Evolutionary conservation across 2,113 vertebrate genomes (phyloP), one percentile per base, ranked within the genome.

Genomic region (Columba livia): DNA sequence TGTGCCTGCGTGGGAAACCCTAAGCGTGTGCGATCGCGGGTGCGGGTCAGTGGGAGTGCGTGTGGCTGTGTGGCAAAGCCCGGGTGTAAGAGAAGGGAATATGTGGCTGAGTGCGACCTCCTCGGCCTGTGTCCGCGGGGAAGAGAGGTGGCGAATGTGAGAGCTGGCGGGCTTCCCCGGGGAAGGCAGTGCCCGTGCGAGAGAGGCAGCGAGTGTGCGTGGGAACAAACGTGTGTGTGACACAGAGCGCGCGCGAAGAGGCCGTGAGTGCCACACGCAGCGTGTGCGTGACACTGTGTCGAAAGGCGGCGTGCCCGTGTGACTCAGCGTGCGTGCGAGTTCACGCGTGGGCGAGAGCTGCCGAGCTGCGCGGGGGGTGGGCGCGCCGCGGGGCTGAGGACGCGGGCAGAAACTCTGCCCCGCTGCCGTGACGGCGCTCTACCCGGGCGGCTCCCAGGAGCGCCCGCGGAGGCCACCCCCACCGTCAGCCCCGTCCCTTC

Each of bases 261-360:
- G 29, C 89, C 5, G 61, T 1, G 64, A 3, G 94, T 67, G 79
- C 77, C 80, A 60, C 94, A 60, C 57, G 62, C 23, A 65, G 74
- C 19, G 40, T 53, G 2, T 95, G 91, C 86, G 92, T 95, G 94
- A 87, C 88, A 81, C 51, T 56, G 91, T 25, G 84, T 21, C 69
- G 87, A 81, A 60, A 60, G 81, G 79, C 91, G 69, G 62, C 67
- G 69, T 65, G 92, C 77, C 81, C 58, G 77, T 29, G 80, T 96
- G 95, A 95, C 92, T 94, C 94, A 95, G 84, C 67, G 50, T 84
- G 69, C 71, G 56, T 56, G 90, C 91, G 61, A 91, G 92, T 79
- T 81, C 95, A 89, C 94, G 90, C 90, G 94, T 91, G 88, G 96
- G 94, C 85, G 94, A 91, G 21, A 84, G 65, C 88, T 18, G 88